Evolutionary conservation across 53 echinoderm and acorn worm species (phyloP).

Genomic region (Temnopleurus reevesii): DNA sequence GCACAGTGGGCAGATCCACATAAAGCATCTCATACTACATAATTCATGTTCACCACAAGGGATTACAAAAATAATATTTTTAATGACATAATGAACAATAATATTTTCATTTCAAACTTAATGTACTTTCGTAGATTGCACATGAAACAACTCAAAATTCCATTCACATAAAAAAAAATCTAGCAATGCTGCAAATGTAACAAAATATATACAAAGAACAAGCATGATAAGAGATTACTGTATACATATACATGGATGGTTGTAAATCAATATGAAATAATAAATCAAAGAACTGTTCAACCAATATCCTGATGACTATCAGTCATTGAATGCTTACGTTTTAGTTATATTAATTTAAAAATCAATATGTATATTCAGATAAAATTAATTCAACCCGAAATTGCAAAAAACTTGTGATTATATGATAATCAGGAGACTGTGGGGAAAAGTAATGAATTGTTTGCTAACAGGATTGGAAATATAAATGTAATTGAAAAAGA

Average conservation of each 20-base stretch:
- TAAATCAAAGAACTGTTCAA: too few relatives aligned
- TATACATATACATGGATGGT: background rate
- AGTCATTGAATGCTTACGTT: too few relatives aligned
- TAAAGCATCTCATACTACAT: background rate
- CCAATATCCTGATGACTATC: too few relatives aligned
- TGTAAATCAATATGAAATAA: background rate
- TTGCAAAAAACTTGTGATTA: too few relatives aligned
- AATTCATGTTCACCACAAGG: background rate
- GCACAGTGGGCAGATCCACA: too few relatives aligned
- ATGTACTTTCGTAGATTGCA: slow-evolving; percentile 21
- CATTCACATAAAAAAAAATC: slow-evolving; percentile 11
- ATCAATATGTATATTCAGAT: too few relatives aligned
- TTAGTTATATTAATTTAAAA: too few relatives aligned
- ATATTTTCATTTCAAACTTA: slow-evolving; percentile 23
- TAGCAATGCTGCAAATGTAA: slow-evolving; percentile 37
- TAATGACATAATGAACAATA: background rate
- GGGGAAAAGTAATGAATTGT: too few relatives aligned
- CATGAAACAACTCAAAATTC: slow-evolving; percentile 28
- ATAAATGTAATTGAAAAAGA: too few relatives aligned
- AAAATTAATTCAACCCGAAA: too few relatives aligned
- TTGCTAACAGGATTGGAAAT: too few relatives aligned
- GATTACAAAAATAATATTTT: background rate
- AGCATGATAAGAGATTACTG: background rate
- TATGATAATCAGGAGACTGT: too few relatives aligned
- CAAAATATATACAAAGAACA: slow-evolving; percentile 50